Evolutionary conservation across 1,140 invertebrate genomes (phyloP).

Genomic region (Tribolium castaneum): DNA sequence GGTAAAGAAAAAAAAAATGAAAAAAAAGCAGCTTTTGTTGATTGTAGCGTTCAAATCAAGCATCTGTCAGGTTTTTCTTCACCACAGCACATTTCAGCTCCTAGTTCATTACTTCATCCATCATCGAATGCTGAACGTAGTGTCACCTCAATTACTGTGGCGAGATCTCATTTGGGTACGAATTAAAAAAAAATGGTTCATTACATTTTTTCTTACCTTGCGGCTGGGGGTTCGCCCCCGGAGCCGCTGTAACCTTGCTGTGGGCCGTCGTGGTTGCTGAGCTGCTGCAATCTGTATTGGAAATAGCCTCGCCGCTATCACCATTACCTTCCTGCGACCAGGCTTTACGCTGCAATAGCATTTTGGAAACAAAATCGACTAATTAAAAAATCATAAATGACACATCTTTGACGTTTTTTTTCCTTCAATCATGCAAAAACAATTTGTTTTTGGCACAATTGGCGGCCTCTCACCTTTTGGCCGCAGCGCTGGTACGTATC

Average conservation of each 20-base stretch:
- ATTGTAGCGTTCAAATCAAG: constrained; percentile 30
- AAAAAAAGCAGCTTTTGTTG: background rate
- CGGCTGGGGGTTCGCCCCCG: constrained; percentile 74
- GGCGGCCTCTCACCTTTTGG: constrained; percentile 69
- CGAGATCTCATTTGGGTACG: background rate
- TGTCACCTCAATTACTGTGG: constrained; percentile 22
- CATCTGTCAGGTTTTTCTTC: background rate
- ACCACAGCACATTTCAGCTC: constrained; percentile 18
- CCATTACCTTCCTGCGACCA: constrained; percentile 73
- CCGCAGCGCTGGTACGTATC: constrained; percentile 78
- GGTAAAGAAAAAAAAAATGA: background rate
- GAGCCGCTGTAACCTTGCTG: constrained; percentile 75
- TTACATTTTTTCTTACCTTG: constrained; percentile 68
- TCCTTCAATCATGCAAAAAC: too few species aligned
- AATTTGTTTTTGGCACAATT: background rate
- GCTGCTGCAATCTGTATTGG: constrained; percentile 56
- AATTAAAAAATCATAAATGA: constrained; percentile 11
- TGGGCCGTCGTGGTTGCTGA: constrained; percentile 81
- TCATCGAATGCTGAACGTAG: constrained; percentile 3
- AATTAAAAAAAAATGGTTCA: constrained; percentile 44
- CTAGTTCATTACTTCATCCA: constrained; percentile 17
- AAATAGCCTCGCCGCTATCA: constrained; percentile 64
- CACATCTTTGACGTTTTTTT: background rate
- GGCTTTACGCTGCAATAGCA: constrained; percentile 69
- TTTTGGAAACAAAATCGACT: background rate